Evolutionary conservation across 2,888 invertebrate genomes (phyloP), one percentile per base, ranked within the genome.

Genomic region (Epiblema foenella): DNA sequence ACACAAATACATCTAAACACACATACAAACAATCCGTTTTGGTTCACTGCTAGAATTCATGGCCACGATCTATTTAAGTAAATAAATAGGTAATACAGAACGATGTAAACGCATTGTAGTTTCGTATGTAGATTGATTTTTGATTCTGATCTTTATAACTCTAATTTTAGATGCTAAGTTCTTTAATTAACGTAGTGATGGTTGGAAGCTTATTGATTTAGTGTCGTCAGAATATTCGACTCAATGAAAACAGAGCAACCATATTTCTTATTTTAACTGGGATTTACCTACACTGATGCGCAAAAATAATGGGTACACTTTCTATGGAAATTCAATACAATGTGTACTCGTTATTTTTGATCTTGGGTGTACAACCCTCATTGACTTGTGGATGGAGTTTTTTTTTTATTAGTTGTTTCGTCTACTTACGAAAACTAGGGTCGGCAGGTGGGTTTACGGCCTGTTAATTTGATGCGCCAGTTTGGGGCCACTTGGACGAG

Each of bases 141-240:
- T 62, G 49, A 17, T n/a, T 18, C 17, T 33, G 15, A 11, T 2
- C 2, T 39, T 33, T 64, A 33, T 39, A 58, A 39, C 42, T 64
- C 64, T 69, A 69, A 69, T 69, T 69, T 69, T 58, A 39, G 69
- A 51, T 33, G 51, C 46, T 62, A 62, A 68, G 58, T 69, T 64
- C 58, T 52, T 42, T 69, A 64, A 64, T 69, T 69, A 64, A 52
- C 69, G 39, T 49, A 12, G 42, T 58, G 64, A 51, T 46, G 57
- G 56, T 39, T 51, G 37, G 49, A 52, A 46, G 29, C 39, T 68
- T 46, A 60, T 62, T 11, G 29, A 29, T 49, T 49, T 0, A 59
- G 29, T 24, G 12, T 49, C 11, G n/a, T 17, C 51, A 3, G 17
- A 10, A 49, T 9, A 17, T 17, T 5, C 18, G 18, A 51, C n/a